These are phyloP conservation scores for Drosophila meridiana DNA, from an alignment of 2,888 invertebrate species.

Conservation along the genomic window DNA sequence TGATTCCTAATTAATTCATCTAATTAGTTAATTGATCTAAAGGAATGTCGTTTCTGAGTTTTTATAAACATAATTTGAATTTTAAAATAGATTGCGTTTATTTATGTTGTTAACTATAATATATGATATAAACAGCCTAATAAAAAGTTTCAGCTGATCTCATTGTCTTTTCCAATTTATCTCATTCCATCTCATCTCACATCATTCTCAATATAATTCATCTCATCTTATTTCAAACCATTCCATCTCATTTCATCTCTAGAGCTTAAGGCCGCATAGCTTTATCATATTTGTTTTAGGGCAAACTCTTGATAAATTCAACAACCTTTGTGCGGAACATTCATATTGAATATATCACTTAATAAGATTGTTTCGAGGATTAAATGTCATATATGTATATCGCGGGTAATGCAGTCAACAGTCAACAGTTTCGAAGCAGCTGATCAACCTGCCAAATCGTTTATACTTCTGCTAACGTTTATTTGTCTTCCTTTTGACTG, in stretches of 20 bases:
- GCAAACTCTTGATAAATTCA: neutral
- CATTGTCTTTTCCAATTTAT: neutral
- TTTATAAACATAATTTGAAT: neutral
- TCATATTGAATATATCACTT: slow-evolving; percentile 1
- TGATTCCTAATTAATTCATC: neutral
- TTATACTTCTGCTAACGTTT: slow-evolving; percentile 12
- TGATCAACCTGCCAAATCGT: slow-evolving; percentile 35
- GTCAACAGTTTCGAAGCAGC: slow-evolving; percentile 19
- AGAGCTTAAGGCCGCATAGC: neutral
- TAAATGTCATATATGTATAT: slow-evolving; percentile 18
- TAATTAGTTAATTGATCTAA: neutral
- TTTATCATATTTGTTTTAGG: neutral
- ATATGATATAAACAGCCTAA: neutral
- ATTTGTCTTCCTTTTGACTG: slow-evolving; percentile 21
- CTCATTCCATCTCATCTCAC: neutral
- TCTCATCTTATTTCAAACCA: neutral
- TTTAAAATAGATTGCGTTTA: neutral
- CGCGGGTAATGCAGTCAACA: slow-evolving; percentile 20
- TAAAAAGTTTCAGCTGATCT: neutral
- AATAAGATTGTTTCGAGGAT: slow-evolving; percentile 11
- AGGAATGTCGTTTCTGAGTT: neutral
- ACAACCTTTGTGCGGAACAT: neutral
- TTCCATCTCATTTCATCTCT: neutral
- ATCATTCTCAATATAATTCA: neutral
- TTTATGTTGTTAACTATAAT: too few species aligned